Evolutionary conservation across 2,888 invertebrate genomes (phyloP), one percentile per base, ranked within the genome.

Genomic region (Argynnis bischoffii): DNA sequence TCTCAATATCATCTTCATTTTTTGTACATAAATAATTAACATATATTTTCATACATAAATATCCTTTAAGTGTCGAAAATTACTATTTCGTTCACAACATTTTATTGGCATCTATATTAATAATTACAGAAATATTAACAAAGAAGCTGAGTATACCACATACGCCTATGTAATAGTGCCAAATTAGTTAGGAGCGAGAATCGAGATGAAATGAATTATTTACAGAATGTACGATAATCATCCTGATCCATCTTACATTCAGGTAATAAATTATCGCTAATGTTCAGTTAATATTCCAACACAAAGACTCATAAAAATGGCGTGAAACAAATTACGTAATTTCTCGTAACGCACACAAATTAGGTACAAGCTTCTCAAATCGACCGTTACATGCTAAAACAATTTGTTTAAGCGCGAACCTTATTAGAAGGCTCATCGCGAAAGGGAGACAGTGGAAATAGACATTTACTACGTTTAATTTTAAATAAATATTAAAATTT

Each of bases 321-420:
- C 81, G 81, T 76, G 83, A 77, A 86, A 87, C 84, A 88, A 87
- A 89, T 90, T 87, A 78, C 85, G 83, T 86, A 86, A 88, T 89
- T 88, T 85, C 81, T 83, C 83, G 84, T 86, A 85, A 85, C 82
- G 84, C 85, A 81, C 83, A 84, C 70, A 82, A 89, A 87, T 87
- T 84, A 87, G 84, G 81, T 81, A 73, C 76, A 86, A 85, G 81
- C 84, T 85, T 80, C 82, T 82, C 77, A 81, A 84, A 87, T 88
- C 87, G 85, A 84, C 80, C 81, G 81, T 85, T 86, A 86, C 79
- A 85, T 84, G 87, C 85, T 87, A 82, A 87, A 86, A 86, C 86
- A 84, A 86, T 86, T 88, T 87, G 75, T 83, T 82, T 80, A 80
- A 78, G 79, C 81, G 80, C 75, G 77, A 84, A 84, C 81, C 82